Evolutionary conservation across 2,113 vertebrate genomes (phyloP).

Genomic region (Coptodon rendalli): DNA sequence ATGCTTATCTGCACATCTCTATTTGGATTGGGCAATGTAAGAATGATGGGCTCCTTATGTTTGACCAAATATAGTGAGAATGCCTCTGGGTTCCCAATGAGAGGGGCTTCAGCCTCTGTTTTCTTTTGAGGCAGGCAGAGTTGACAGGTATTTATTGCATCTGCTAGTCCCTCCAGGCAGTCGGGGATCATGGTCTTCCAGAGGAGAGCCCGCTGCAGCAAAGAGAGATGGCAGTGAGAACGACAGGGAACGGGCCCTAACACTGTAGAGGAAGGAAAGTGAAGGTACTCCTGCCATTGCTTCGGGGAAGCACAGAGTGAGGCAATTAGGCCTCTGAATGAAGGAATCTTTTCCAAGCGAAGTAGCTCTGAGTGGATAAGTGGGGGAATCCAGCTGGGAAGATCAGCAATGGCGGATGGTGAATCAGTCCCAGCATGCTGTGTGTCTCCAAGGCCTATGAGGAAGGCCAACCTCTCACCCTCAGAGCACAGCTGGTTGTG

Average conservation of each 20-base stretch:
- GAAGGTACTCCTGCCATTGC: slow-evolving; percentile 79
- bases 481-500: slow-evolving; percentile 52
- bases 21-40: slow-evolving; percentile 52
- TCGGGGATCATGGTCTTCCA: slow-evolving; percentile 76
- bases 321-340: slow-evolving; percentile 67
- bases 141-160: slow-evolving; percentile 65
- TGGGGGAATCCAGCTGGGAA: slow-evolving; percentile 69
- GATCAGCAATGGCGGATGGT: background rate
- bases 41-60: slow-evolving; percentile 65
- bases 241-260: slow-evolving; percentile 65
- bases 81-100: slow-evolving; percentile 17
- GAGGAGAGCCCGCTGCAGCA: slow-evolving; percentile 77
- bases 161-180: slow-evolving; percentile 50
- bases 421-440: background rate
- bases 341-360: slow-evolving; percentile 67
- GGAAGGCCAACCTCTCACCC: slow-evolving; percentile 66
- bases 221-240: slow-evolving; percentile 68
- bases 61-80: slow-evolving; percentile 26
- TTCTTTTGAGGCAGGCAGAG: slow-evolving; percentile 38
- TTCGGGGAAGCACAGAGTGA: slow-evolving; percentile 63
- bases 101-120: background rate
- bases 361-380: slow-evolving; percentile 60
- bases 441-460: slow-evolving; percentile 62
- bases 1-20: slow-evolving; percentile 26
- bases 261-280: slow-evolving; percentile 66